These are phyloP conservation scores for Etheostoma perlongum DNA, from an alignment of 2,797 vertebrate species.

Conservation along the genomic window DNA sequence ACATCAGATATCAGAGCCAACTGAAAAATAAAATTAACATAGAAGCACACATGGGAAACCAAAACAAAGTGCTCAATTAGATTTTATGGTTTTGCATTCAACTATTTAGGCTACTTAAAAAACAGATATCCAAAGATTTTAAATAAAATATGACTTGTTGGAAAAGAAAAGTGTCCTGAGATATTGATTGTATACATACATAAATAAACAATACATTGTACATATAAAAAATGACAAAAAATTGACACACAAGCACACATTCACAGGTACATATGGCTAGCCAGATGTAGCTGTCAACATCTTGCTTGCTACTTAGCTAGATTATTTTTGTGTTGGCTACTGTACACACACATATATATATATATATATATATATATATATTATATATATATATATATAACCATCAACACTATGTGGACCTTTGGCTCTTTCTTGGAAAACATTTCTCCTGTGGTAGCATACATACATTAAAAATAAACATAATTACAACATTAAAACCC, in stretches of 20 bases:
- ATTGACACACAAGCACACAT: background rate
- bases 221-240: background rate
- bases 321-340: constrained; percentile 7
- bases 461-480: constrained; percentile 22
- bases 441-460: background rate
- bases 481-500: constrained; percentile 24
- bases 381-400: background rate
- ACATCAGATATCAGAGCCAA: background rate
- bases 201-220: too few species aligned
- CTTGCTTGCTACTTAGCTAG: background rate
- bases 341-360: background rate
- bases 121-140: background rate
- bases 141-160: background rate
- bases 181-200: background rate
- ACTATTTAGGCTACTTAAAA: background rate
- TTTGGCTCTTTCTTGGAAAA: background rate
- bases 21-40: background rate
- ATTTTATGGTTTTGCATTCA: background rate
- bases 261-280: background rate
- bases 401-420: constrained; percentile 20
- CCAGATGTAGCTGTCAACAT: background rate
- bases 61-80: background rate
- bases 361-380: too few species aligned
- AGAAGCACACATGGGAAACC: background rate
- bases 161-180: background rate